These are phyloP conservation scores for Macrosiphum euphorbiae DNA, from an alignment of 2,888 invertebrate species.

Conservation along the genomic window DNA sequence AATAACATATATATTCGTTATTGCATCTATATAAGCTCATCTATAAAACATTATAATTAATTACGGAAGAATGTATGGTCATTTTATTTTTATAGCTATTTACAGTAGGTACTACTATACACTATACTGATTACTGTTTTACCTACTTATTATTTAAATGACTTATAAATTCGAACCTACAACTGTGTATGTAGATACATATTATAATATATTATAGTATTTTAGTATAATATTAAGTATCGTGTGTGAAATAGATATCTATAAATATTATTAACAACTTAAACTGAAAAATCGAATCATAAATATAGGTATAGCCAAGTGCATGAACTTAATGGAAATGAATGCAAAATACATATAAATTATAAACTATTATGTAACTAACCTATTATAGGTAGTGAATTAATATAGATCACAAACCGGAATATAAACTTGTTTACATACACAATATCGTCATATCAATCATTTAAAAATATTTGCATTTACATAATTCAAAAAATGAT, in stretches of 20 bases:
- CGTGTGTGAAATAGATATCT: background rate
- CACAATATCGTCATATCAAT: background rate
- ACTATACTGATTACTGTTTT: background rate
- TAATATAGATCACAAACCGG: background rate
- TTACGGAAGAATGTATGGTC: background rate
- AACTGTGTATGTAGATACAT: background rate
- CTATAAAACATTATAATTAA: no score
- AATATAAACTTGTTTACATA: background rate
- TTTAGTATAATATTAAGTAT: no score
- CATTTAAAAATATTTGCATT: background rate
- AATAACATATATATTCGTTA: background rate
- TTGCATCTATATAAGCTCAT: background rate
- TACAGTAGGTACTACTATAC: background rate
- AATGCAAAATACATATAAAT: background rate
- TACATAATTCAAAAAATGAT: background rate
- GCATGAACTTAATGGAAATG: background rate
- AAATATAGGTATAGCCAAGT: background rate
- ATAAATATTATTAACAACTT: background rate
- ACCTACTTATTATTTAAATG: background rate
- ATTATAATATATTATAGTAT: no score
- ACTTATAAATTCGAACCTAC: background rate
- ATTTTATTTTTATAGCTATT: background rate
- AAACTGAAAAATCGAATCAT: no score
- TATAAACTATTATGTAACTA: no score
- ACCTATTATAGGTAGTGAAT: background rate